Conservation (phyloP, 2,888 invertebrate species). For the Drosophila flavopinicola region DNA sequence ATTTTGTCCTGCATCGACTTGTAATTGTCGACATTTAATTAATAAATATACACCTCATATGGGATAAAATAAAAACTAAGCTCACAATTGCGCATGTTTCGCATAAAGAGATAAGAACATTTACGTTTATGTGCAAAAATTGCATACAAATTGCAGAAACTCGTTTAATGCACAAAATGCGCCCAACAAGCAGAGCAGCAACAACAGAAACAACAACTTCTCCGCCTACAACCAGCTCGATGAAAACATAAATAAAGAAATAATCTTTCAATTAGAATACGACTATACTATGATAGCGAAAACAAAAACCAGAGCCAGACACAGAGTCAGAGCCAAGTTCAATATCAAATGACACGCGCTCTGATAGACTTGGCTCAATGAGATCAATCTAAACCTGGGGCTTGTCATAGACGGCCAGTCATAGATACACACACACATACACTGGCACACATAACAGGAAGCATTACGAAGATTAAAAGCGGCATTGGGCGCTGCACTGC, state of each 20-base stretch:
- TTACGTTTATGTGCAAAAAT: conserved; percentile 10
- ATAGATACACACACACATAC: conserved; percentile 6
- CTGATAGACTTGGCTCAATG: conserved; percentile 50
- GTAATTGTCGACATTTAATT: background rate
- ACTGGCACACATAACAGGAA: conserved; percentile 58
- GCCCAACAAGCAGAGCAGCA: conserved; percentile 19
- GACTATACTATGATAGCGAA: conserved; percentile 40
- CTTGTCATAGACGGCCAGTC: conserved; percentile 45
- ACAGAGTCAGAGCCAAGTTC: conserved; percentile 65
- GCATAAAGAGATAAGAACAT: conserved; percentile 37
- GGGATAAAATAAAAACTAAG: background rate
- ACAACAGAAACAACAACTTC: background rate
- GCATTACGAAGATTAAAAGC: conserved; percentile 41
- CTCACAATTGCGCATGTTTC: conserved; percentile 31
- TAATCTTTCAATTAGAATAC: conserved; percentile 34
- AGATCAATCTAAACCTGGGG: conserved; percentile 49
- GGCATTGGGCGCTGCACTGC: conserved; percentile 30
- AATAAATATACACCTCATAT: background rate
- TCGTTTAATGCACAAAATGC: conserved; percentile 62
- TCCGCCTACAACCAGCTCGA: conserved; percentile 60
- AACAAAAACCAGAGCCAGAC: background rate
- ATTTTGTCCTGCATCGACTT: background rate
- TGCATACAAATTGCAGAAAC: conserved; percentile 56
- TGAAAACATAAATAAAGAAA: conserved; percentile 68
- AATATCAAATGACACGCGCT: conserved; percentile 71